These are phyloP conservation scores for Falco columbarius DNA, from an alignment of 2,797 vertebrate species.

Conservation along the genomic window DNA sequence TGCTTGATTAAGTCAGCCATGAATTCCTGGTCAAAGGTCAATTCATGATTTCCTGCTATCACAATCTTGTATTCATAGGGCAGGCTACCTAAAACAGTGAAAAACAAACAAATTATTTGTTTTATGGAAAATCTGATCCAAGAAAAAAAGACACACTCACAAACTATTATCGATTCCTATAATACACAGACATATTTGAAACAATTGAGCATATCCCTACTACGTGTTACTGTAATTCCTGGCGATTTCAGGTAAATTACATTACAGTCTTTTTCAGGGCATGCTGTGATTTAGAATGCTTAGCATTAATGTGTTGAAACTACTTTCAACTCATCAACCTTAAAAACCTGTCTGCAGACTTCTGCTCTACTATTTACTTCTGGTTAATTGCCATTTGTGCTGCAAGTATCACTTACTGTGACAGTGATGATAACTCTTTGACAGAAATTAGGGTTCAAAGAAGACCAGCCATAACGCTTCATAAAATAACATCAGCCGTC, in stretches of 20 bases:
- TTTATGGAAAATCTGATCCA: neutral
- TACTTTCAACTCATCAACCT: conserved; percentile 57
- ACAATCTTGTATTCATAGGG: conserved; percentile 97
- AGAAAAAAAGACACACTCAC: conserved; percentile 10
- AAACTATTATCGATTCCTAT: neutral
- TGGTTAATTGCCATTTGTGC: conserved; percentile 61
- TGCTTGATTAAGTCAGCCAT: conserved; percentile 98
- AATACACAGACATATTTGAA: neutral
- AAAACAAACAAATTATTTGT: conserved; percentile 62
- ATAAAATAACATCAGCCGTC: neutral
- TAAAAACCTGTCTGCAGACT: conserved; percentile 57
- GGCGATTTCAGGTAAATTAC: neutral
- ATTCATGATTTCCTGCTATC: conserved; percentile 94
- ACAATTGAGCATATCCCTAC: neutral
- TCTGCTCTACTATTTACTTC: conserved; percentile 62
- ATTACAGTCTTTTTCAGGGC: conserved; percentile 15
- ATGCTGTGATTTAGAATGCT: conserved; percentile 8
- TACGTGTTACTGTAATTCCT: neutral
- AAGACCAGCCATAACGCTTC: neutral
- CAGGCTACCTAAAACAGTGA: conserved; percentile 85
- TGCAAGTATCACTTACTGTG: conserved; percentile 64
- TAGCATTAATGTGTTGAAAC: conserved; percentile 47
- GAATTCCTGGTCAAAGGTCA: conserved; percentile 98
- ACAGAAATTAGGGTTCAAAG: conserved; percentile 57
- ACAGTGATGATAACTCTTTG: conserved; percentile 52